Conservation (phyloP, 2,113 vertebrate species). For the Etheostoma cragini region DNA sequence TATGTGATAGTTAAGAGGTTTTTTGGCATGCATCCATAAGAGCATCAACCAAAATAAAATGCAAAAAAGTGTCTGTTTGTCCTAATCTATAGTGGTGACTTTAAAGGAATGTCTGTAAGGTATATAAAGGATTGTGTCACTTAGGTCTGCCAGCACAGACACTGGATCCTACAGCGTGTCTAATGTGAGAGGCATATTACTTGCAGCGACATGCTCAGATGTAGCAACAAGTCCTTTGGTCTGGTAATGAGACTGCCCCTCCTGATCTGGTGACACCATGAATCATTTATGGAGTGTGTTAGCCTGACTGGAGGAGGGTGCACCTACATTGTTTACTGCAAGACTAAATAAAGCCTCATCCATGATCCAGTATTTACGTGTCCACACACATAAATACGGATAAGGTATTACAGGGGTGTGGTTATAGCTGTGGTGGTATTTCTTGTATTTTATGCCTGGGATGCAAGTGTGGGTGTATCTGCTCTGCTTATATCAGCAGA, state of each 20-base stretch:
- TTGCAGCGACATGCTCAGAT: conserved; percentile 52
- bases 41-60: background rate
- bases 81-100: background rate
- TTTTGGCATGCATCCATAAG: background rate
- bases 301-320: conserved; percentile 33
- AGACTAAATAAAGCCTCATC: conserved; percentile 52
- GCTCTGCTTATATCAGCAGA: background rate
- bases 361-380: conserved; percentile 60
- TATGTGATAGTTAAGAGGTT: background rate
- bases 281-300: conserved; percentile 73
- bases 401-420: conserved; percentile 45
- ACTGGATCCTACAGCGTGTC: conserved; percentile 26
- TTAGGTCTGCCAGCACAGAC: conserved; percentile 7
- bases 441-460: conserved; percentile 19
- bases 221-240: conserved; percentile 58
- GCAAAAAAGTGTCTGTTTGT: background rate
- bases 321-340: conserved; percentile 34
- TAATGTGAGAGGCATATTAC: conserved; percentile 40
- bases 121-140: background rate
- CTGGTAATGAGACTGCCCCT: conserved; percentile 60
- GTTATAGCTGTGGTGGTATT: background rate
- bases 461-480: conserved; percentile 4
- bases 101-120: conserved; percentile 42
- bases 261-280: conserved; percentile 65
- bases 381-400: conserved; percentile 50